Evolutionary conservation across 2,113 vertebrate genomes (phyloP), one percentile per base, ranked within the genome.

Genomic region (Tretioscincus oriximinensis): DNA sequence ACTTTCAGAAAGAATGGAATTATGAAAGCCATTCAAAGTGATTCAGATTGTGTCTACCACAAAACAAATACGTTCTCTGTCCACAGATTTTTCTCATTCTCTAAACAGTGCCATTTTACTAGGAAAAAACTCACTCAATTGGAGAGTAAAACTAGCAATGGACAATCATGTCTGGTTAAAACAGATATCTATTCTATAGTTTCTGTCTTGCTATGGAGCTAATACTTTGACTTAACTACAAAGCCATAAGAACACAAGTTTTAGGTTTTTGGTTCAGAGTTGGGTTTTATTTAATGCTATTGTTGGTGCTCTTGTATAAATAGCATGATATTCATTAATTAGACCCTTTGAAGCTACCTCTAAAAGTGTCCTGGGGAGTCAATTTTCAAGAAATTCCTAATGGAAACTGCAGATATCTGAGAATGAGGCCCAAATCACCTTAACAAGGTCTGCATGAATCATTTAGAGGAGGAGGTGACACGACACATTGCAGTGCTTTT

Each of bases 321-420:
- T 84, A 70, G 74, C 85, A 85, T 66, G 88, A 82, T 81, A 83
- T 84, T 90, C 87, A 92, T 91, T 90, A 90, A 78, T 51, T 63
- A 82, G 60, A 86, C 72, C 77, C 87, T 87, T 80, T 88, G 81
- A 84, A 85, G 88, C 82, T 82, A 80, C 76, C 78, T 75, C 78
- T 77, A 86, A 90, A 90, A 88, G 81, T 78, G 90, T 91, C 86
- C 88, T 87, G 87, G 78, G 89, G 90, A 92, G 82, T 92, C 90
- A 88, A 49, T 90, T 92, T 93, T 90, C 91, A 92, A 85, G 80
- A 86, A 90, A 90, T 90, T 86, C 82, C 81, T 92, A 88, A 93
- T 86, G 88, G 81, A 89, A 86, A 82, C 82, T 76, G 74, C 69
- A 75, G 91, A 82, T 88, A 92, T 73, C 0, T 22, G 91, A 92